phyloP scores from a whole-genome alignment of 2,888 invertebrate species.

The Ichneumon xanthorius region DNA sequence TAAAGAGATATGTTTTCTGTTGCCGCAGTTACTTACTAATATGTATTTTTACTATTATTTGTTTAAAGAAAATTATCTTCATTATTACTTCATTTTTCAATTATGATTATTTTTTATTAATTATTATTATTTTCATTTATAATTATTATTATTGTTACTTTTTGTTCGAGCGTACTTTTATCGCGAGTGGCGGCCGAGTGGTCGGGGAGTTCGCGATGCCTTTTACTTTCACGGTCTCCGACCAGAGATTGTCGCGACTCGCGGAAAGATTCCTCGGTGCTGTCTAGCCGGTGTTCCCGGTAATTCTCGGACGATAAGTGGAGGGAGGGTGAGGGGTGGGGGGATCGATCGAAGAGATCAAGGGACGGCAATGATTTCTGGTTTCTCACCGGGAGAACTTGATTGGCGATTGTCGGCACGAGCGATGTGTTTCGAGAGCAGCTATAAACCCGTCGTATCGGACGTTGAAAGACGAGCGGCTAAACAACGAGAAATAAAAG shows the following conservation, averaged over 20 bases:
- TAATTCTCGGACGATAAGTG: slow-evolving; percentile 16
- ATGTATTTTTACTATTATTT: no score
- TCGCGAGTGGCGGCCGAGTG: background rate
- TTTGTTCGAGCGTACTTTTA: background rate
- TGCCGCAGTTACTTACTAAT: no score
- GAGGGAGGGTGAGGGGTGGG: background rate
- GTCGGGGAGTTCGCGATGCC: slow-evolving; percentile 52
- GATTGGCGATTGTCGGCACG: slow-evolving; percentile 10
- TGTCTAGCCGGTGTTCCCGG: slow-evolving; percentile 51
- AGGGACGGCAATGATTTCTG: slow-evolving; percentile 37
- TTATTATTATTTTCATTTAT: background rate
- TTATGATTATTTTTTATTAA: background rate
- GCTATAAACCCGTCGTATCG: background rate
- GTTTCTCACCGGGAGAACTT: slow-evolving; percentile 27
- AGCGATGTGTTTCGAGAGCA: background rate
- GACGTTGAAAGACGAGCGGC: slow-evolving; percentile 10
- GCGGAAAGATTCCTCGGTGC: slow-evolving; percentile 53
- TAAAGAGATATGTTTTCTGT: no score
- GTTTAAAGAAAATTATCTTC: background rate
- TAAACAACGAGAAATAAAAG: slow-evolving; percentile 5
- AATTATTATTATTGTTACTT: background rate
- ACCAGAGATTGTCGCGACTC: background rate
- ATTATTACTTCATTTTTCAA: background rate
- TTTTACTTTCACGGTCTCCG: slow-evolving; percentile 68
- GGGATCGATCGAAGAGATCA: slow-evolving; percentile 17